These are phyloP conservation scores for Sussaba pulchella DNA, from an alignment of 2,888 invertebrate species.

Conservation along the genomic window DNA sequence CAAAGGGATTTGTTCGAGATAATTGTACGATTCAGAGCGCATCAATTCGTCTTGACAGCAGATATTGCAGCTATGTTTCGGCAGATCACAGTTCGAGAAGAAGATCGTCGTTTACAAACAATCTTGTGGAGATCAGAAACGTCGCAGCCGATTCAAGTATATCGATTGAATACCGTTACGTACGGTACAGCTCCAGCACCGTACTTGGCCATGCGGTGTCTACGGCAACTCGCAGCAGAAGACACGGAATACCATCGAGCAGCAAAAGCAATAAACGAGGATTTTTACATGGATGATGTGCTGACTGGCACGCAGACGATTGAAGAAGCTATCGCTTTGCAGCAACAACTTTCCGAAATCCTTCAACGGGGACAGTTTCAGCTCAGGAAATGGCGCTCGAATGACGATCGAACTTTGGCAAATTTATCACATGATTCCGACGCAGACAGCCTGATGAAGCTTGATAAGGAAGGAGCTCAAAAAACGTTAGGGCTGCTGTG, in stretches of 20 bases:
- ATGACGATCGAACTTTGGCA: constrained; percentile 7
- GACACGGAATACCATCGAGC: constrained; percentile 37
- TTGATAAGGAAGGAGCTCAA: constrained; percentile 45
- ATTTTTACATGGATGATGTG: constrained; percentile 62
- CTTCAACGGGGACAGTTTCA: constrained; percentile 44
- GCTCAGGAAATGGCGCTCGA: constrained; percentile 56
- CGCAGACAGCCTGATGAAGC: constrained; percentile 45
- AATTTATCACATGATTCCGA: constrained; percentile 21
- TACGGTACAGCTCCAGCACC: constrained; percentile 55
- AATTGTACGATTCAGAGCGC: constrained; percentile 51
- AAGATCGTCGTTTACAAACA: constrained; percentile 41
- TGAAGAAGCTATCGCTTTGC: constrained; percentile 7
- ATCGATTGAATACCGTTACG: constrained; percentile 55
- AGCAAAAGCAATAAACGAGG: constrained; percentile 34
- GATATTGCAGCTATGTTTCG: constrained; percentile 59
- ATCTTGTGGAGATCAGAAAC: constrained; percentile 53
- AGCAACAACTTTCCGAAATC: constrained; percentile 1
- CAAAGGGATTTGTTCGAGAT: constrained; percentile 40
- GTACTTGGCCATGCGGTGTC: constrained; percentile 57
- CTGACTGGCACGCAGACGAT: constrained; percentile 48
- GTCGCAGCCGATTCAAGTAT: constrained; percentile 23
- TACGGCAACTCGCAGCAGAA: constrained; percentile 53
- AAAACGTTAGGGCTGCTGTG: constrained; percentile 60
- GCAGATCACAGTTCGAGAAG: constrained; percentile 43
- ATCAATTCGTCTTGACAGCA: constrained; percentile 57